These are phyloP conservation scores for Clarias platycephalus DNA, from an alignment of 2,797 vertebrate genomes.

Conservation along the genomic window DNA sequence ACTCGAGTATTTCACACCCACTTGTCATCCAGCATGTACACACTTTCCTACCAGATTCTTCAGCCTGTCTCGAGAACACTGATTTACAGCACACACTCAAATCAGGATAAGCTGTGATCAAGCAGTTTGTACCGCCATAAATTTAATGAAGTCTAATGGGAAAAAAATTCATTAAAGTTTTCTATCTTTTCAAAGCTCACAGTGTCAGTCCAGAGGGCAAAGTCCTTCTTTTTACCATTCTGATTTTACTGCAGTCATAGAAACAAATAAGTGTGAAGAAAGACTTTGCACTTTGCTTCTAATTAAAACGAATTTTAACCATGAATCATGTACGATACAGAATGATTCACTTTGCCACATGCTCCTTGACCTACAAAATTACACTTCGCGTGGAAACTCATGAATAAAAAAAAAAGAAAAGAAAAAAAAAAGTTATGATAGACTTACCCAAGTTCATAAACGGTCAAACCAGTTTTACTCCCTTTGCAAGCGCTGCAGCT, in stretches of 20 bases:
- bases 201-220: constrained; percentile 1
- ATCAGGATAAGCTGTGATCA: background rate
- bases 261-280: background rate
- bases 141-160: background rate
- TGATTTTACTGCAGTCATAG: constrained; percentile 8
- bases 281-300: background rate
- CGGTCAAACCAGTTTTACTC: background rate
- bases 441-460: background rate
- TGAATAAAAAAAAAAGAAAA: background rate
- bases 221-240: background rate
- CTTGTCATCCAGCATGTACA: background rate
- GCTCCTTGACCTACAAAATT: background rate
- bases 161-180: background rate
- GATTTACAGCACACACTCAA: background rate
- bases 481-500: background rate
- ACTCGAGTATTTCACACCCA: background rate
- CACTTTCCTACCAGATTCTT: background rate
- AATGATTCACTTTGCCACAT: background rate
- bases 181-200: background rate
- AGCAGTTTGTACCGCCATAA: background rate
- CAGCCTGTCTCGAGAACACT: background rate
- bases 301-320: background rate
- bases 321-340: background rate
- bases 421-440: background rate
- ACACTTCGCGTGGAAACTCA: background rate